Evolutionary conservation across 2,797 vertebrate genomes (phyloP).

Genomic region (Helostoma temminkii): DNA sequence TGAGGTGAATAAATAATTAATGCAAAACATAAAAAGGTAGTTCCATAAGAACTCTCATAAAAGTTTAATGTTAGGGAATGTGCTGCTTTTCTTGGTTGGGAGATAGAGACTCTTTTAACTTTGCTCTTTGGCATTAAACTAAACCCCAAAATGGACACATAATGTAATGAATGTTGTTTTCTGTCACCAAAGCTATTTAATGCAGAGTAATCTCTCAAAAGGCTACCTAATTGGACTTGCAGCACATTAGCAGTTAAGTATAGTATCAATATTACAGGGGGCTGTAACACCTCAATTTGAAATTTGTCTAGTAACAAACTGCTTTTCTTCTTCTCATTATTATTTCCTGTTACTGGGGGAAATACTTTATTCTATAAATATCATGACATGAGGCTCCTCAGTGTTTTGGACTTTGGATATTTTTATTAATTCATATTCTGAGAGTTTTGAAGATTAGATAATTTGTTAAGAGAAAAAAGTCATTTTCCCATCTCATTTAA

Average conservation of each 20-base stretch:
- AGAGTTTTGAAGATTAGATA: conserved; percentile 1
- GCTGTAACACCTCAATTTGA: conserved; percentile 15
- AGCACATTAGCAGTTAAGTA: conserved; percentile 44
- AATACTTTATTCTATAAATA: conserved; percentile 3
- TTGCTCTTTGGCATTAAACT: conserved; percentile 36
- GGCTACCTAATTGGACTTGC: conserved; percentile 14
- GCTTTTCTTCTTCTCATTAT: conserved; percentile 2
- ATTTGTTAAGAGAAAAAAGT: background rate
- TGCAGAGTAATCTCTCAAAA: conserved; percentile 16
- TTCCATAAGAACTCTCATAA: background rate
- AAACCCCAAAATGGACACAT: conserved; percentile 4
- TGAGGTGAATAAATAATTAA: conserved; percentile 11
- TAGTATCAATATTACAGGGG: conserved; percentile 40
- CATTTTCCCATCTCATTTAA: conserved; percentile 1
- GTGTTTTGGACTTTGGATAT: conserved; percentile 8
- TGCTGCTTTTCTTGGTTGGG: conserved; percentile 1
- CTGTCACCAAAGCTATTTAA: conserved; percentile 29
- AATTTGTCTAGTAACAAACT: conserved; percentile 6
- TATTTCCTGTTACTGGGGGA: conserved; percentile 11
- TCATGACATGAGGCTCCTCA: background rate
- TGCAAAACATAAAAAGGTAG: background rate
- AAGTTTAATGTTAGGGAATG: conserved; percentile 6
- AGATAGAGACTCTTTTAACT: background rate
- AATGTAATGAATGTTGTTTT: conserved; percentile 17
- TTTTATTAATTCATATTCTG: background rate